Conservation (phyloP, 2,797 vertebrate genomes). For the Enoplosus armatus region DNA sequence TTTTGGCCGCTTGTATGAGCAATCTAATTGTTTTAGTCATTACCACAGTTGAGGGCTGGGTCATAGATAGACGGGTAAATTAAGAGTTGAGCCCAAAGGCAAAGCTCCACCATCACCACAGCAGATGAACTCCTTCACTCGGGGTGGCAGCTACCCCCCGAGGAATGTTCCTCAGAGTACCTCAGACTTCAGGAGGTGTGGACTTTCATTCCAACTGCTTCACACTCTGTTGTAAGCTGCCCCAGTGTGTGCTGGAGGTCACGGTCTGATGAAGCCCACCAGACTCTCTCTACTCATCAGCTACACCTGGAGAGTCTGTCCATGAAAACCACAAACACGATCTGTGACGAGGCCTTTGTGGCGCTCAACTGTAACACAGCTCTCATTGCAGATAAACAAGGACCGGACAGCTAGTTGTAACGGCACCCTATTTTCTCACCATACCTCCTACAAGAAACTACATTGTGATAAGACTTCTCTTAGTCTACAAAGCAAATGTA, state of each 20-base stretch:
- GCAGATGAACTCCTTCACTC: neutral
- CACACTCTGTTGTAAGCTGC: slow-evolving; percentile 35
- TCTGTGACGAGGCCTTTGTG: neutral
- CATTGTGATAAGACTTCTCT: neutral
- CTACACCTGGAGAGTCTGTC: slow-evolving; percentile 35
- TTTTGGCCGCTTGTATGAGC: neutral
- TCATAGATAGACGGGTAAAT: neutral
- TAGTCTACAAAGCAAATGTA: neutral
- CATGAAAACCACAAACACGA: slow-evolving; percentile 6
- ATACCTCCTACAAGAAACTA: neutral
- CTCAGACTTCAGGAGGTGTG: slow-evolving; percentile 1
- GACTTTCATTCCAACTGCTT: slow-evolving; percentile 41
- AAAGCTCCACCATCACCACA: neutral
- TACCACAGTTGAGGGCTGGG: neutral
- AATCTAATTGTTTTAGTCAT: neutral
- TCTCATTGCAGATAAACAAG: slow-evolving; percentile 2
- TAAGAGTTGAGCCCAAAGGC: neutral
- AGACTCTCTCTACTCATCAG: slow-evolving; percentile 15
- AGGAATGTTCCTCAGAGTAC: slow-evolving; percentile 2
- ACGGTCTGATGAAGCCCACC: slow-evolving; percentile 30
- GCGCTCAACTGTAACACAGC: too few species aligned
- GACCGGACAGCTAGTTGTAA: neutral
- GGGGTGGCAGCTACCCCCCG: neutral
- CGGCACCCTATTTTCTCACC: neutral
- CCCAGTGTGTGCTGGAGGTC: slow-evolving; percentile 30